Conservation (phyloP, 2,888 invertebrate genomes). For the Bombylius discolor region DNA sequence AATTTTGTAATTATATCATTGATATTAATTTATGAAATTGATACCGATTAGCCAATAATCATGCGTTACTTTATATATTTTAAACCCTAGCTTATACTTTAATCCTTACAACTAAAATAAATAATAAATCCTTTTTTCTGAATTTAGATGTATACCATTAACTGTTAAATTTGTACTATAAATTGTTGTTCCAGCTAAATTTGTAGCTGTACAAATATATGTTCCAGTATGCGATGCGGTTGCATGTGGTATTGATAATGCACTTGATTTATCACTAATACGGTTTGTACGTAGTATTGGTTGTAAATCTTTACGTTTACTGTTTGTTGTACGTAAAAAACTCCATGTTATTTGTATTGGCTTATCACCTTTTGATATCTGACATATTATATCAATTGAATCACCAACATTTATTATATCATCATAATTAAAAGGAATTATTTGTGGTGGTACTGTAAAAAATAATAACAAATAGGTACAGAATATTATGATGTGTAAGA, state of each 20-base stretch:
- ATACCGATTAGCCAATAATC: conserved; percentile 57
- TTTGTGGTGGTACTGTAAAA: conserved; percentile 56
- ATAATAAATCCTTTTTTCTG: too few species aligned
- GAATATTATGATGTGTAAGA: too few species aligned
- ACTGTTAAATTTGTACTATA: conserved; percentile 46
- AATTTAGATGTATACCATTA: conserved; percentile 38
- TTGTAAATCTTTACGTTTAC: conserved; percentile 20
- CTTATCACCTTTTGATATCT: conserved; percentile 54
- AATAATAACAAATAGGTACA: not conserved
- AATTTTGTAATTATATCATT: too few species aligned
- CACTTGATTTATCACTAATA: conserved; percentile 49
- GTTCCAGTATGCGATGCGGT: conserved; percentile 48
- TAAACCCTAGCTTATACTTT: too few species aligned
- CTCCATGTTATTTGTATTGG: conserved; percentile 58
- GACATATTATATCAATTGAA: conserved; percentile 56
- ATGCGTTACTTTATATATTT: conserved; percentile 38
- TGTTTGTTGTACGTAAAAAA: conserved; percentile 27
- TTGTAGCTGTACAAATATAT: conserved; percentile 45
- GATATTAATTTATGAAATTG: conserved; percentile 30
- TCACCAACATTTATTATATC: conserved; percentile 57
- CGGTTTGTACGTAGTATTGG: conserved; percentile 42
- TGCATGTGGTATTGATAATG: conserved; percentile 45
- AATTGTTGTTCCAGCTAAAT: conserved; percentile 41
- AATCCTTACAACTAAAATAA: too few species aligned
- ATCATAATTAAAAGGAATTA: conserved; percentile 62